Base-by-base conservation (phyloP, 2,888 invertebrate genomes). In the Drosophila sordidapex region DNA sequence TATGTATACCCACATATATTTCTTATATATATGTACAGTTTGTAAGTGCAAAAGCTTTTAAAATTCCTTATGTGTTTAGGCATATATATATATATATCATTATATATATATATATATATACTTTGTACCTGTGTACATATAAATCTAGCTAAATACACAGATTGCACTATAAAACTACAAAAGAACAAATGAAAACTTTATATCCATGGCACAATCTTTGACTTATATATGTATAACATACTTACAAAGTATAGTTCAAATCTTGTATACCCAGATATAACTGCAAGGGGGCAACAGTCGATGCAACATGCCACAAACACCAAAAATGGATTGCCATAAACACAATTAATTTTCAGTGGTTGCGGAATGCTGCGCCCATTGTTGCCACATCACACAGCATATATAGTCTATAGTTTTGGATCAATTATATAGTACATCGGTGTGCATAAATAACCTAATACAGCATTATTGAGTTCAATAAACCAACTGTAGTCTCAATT, bases 401-500 rank as follows among this genome's bases (percentile, higher is more conserved):
- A 25, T 70, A 18, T 36, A 54, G 29, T 69, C 21, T 71, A 31
- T 65, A 71, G 48, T 65, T 76, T 76, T 74, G 27, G 71, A 70
- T 18, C 29, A 27, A 51, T 59, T 76, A 54, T 33, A 25, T 70
- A 70, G 31, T 43, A 48, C 27, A 49, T 61, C 51, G 53, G 18
- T 59, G 29, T 71, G 54, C 54, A 21, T 46, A 40, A 15, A 35
- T 61, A 49, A 43, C 53, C 25, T 58, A 15, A 18, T 52, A 57
- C 48, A 70, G 59, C 21, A 54, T 59, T 76, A 76, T 70, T 54
- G 62, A 69, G 61, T 62, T 76, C 49, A 74, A 74, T 76, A 70
- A 54, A 67, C 25, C 7, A 18, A 11, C 18, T 2, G 4, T 13
- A 13, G 33, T 1, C 0, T 48, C 2, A 40, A 29, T 21, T 25